These are phyloP conservation scores for Microplitis demolitor DNA, from an alignment of 1,140 invertebrate species.

Conservation along the genomic window DNA sequence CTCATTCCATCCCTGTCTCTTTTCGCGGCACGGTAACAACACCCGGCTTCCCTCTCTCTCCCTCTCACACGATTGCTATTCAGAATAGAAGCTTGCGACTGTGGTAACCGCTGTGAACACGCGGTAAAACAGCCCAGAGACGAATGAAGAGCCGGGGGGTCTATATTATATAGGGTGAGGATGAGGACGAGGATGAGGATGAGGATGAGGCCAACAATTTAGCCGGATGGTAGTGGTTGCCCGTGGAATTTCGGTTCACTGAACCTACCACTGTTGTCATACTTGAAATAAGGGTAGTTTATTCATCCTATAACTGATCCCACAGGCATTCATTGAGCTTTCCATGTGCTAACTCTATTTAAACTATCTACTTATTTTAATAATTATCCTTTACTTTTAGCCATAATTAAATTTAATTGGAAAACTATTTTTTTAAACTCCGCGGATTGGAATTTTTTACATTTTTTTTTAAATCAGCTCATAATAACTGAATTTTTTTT, in stretches of 20 bases:
- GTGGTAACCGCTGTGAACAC: neutral
- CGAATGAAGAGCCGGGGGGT: too few species aligned
- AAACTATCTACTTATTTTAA: neutral
- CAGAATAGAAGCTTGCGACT: neutral
- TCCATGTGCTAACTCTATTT: neutral
- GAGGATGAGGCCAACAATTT: neutral
- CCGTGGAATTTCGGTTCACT: conserved; percentile 19
- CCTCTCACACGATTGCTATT: neutral
- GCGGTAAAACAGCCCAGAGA: neutral
- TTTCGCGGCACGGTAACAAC: neutral
- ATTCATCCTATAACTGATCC: conserved; percentile 7
- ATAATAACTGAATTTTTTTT: too few species aligned
- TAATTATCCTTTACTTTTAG: neutral
- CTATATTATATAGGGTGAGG: neutral
- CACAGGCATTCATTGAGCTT: neutral
- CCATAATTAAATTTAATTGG: too few species aligned
- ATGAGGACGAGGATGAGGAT: neutral
- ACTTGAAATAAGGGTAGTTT: conserved; percentile 15
- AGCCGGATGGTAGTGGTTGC: conserved; percentile 15
- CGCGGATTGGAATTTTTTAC: too few species aligned
- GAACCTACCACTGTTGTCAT: conserved; percentile 13
- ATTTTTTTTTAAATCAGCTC: too few species aligned
- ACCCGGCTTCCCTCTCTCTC: neutral
- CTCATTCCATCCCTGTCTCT: neutral
- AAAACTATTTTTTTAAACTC: too few species aligned